Evolutionary conservation across 2,888 invertebrate species (phyloP), one percentile per base, ranked within the genome.

Genomic region (Masnerella sp.): DNA sequence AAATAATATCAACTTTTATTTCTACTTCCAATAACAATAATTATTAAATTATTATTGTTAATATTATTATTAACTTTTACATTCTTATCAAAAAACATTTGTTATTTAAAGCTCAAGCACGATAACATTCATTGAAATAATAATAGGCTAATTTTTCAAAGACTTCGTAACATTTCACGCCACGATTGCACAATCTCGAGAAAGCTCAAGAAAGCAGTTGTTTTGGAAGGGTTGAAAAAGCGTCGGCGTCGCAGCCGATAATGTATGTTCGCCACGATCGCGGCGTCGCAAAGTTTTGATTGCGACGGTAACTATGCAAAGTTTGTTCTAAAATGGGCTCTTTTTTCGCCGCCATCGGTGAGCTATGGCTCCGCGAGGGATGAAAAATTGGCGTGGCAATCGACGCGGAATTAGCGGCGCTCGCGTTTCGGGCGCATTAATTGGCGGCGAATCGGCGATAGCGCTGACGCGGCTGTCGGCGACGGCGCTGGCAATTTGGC

Each of bases 311-410:
- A 62, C 62, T 62, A 56, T 56, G 70, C 70, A 49, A 70, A 70
- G 62, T 70, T 70, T 62, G 61, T 49, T 70, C 52, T 30, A 59
- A 58, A 64, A 64, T 64, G 58, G 38, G 47, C 20, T 9, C n/a
- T 32, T 54, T 47, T 62, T 52, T 52, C 5, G 4, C 25, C 25
- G 4, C 25, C 7, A 5, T 25, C 7, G 7, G 34, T 30, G 8
- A 54, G 40, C 34, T 56, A 51, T 62, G 68, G 68, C 51, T 61
- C 62, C 51, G 36, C 65, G 28, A 32, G 47, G 14, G 47, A 65
- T 59, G 71, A 72, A 72, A 72, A 72, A 72, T 72, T 65, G 52
- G 30, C 47, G 14, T 7, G 1, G 45, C 64, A 71, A 71, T 65
- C 71, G 71, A 72, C 65, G 51, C 40, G 52, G 58, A 64, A 64